A percentile compares a stretch with the other conserved stretches of the same genome.
phyloP scores from a whole-genome alignment of 1,140 invertebrate genomes.

The Temnothorax nylanderi region DNA sequence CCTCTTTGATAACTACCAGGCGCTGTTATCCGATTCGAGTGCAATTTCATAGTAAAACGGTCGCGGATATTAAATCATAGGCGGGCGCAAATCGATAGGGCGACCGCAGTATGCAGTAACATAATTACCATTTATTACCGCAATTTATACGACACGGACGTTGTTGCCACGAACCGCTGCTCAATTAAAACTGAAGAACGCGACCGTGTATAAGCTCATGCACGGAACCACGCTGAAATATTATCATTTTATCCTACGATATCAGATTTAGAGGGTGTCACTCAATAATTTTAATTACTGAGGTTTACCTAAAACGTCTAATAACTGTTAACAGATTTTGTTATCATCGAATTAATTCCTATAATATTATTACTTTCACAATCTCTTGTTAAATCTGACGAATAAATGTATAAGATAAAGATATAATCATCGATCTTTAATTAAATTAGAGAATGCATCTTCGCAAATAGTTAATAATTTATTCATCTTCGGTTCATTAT shows the following conservation, averaged over 20 bases:
- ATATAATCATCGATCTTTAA: not conserved
- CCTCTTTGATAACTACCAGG: constrained; percentile 52
- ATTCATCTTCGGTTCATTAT: not conserved
- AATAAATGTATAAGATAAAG: not conserved
- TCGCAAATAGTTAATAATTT: not conserved
- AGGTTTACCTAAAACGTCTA: not conserved
- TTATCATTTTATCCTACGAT: constrained; percentile 1
- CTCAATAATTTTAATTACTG: constrained; percentile 8
- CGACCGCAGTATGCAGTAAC: constrained; percentile 16
- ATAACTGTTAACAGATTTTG: not conserved
- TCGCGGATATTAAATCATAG: constrained; percentile 59
- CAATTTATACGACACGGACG: constrained; percentile 48
- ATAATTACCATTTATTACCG: constrained; percentile 60
- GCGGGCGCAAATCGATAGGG: constrained; percentile 44
- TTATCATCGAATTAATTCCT: not conserved
- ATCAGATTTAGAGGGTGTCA: not conserved
- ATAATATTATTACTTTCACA: not conserved
- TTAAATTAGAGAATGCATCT: not conserved
- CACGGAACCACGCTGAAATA: not conserved
- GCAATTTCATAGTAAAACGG: constrained; percentile 56
- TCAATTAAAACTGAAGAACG: constrained; percentile 39
- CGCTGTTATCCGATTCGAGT: constrained; percentile 52
- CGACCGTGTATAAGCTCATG: constrained; percentile 17
- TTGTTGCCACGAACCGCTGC: constrained; percentile 15
- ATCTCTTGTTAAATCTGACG: not conserved